A percentile compares a stretch with the other conserved stretches of the same genome.
phyloP scores from a whole-genome alignment of 1,140 invertebrate genomes.

The Macrocentrus cingulum region DNA sequence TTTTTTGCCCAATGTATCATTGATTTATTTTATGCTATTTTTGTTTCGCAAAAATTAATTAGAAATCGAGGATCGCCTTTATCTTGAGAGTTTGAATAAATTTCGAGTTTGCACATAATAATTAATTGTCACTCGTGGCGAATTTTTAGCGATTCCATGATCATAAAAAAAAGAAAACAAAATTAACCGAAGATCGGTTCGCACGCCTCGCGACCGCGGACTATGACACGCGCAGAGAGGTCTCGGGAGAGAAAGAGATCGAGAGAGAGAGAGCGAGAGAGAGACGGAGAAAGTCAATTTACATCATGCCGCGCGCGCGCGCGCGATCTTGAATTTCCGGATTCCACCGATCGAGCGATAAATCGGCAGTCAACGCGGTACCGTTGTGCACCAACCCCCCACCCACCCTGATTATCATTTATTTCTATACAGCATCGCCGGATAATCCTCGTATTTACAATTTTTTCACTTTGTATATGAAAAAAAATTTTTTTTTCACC shows the following conservation, averaged over 20 bases:
- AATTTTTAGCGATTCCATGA: no score
- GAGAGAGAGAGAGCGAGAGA: no score
- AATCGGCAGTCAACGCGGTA: constrained; percentile 40
- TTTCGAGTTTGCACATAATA: no score
- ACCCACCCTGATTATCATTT: constrained; percentile 26
- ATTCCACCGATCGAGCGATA: constrained; percentile 44
- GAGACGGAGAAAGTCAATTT: constrained; percentile 34
- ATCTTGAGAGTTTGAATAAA: no score
- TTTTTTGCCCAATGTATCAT: no score
- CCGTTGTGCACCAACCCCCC: constrained; percentile 31
- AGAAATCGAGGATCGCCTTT: no score
- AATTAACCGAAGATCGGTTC: constrained; percentile 32
- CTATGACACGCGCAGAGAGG: not conserved
- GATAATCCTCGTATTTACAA: constrained; percentile 2
- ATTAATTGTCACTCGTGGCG: no score
- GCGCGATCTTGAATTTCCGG: constrained; percentile 39
- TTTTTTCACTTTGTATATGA: not conserved
- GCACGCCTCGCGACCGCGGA: constrained; percentile 39
- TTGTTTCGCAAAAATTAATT: no score
- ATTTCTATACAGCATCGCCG: not conserved
- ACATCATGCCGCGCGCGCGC: constrained; percentile 34
- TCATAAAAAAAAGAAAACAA: no score
- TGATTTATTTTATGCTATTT: no score
- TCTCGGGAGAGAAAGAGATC: not conserved
- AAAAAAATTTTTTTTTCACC: not conserved